Evolutionary conservation across 2,797 vertebrate genomes (phyloP).

Genomic region (Scleropages formosus): DNA sequence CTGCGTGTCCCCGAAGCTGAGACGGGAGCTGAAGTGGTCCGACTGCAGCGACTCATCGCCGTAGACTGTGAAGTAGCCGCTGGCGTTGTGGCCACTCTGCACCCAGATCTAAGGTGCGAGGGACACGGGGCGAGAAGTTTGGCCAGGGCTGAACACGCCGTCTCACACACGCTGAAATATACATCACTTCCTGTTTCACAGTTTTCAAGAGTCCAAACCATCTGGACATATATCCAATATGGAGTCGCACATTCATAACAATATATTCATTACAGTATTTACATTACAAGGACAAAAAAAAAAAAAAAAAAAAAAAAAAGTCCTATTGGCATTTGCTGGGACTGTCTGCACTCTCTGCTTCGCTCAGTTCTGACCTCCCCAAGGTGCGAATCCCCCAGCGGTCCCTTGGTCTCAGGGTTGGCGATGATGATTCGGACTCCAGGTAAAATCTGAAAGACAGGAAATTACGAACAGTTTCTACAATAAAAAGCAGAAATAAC

Average conservation of each 20-base stretch:
- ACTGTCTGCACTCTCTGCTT: background rate
- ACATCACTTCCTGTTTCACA: too few species aligned
- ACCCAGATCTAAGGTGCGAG: slow-evolving; percentile 86
- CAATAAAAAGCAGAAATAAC: background rate
- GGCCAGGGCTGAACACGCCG: background rate
- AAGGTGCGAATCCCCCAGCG: slow-evolving; percentile 95
- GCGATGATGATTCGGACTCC: slow-evolving; percentile 98
- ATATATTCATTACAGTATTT: too few species aligned
- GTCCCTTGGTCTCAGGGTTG: slow-evolving; percentile 98
- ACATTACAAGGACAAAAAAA: too few species aligned
- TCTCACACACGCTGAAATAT: background rate
- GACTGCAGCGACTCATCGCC: slow-evolving; percentile 95
- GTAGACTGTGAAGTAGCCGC: slow-evolving; percentile 95
- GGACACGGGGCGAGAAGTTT: background rate
- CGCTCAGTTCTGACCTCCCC: slow-evolving; percentile 77
- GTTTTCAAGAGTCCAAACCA: too few species aligned
- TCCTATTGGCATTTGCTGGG: background rate
- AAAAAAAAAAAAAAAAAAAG: too few species aligned
- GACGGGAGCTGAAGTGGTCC: slow-evolving; percentile 91
- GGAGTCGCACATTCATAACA: too few species aligned
- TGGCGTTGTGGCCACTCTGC: slow-evolving; percentile 93
- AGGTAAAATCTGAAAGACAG: slow-evolving; percentile 83
- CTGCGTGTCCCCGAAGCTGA: slow-evolving; percentile 96
- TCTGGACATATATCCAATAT: too few species aligned
- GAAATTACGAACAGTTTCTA: background rate